phyloP scores from a whole-genome alignment of 2,888 invertebrate genomes.

The Teinopalpus imperialis region DNA sequence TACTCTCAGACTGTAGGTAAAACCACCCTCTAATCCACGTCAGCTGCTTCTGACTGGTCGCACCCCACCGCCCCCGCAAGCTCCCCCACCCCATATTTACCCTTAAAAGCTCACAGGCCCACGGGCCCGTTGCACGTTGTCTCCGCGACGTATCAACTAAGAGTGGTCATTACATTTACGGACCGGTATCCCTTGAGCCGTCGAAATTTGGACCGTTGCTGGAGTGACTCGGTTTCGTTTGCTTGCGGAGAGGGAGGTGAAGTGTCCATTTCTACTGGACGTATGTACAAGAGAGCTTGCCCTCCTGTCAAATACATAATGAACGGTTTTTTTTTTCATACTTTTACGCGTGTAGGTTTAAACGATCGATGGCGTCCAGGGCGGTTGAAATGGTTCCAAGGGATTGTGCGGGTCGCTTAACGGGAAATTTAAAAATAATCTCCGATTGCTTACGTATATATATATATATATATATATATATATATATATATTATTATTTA shows the following conservation, averaged over 20 bases:
- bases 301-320: slow-evolving; percentile 71
- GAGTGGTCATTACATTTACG: slow-evolving; percentile 38
- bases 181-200: slow-evolving; percentile 44
- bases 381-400: slow-evolving; percentile 35
- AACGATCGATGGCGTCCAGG: slow-evolving; percentile 44
- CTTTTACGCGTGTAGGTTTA: slow-evolving; percentile 38
- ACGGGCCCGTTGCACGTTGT: slow-evolving; percentile 35
- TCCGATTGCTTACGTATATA: too few relatives aligned
- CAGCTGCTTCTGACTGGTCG: slow-evolving; percentile 78
- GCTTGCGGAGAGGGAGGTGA: slow-evolving; percentile 32
- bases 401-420: slow-evolving; percentile 4
- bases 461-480: too few relatives aligned
- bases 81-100: slow-evolving; percentile 47
- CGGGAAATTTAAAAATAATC: background rate
- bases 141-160: slow-evolving; percentile 43
- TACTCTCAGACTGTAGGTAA: slow-evolving; percentile 67
- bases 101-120: slow-evolving; percentile 53
- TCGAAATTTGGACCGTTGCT: slow-evolving; percentile 30
- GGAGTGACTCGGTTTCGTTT: slow-evolving; percentile 13
- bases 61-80: slow-evolving; percentile 43
- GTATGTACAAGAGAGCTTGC: slow-evolving; percentile 40
- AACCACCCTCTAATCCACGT: slow-evolving; percentile 76
- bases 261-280: slow-evolving; percentile 43
- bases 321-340: slow-evolving; percentile 42
- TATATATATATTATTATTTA: too few relatives aligned